phyloP scores from a whole-genome alignment of 92 coral and sea anemone genomes.

The Heliopora coerulea region DNA sequence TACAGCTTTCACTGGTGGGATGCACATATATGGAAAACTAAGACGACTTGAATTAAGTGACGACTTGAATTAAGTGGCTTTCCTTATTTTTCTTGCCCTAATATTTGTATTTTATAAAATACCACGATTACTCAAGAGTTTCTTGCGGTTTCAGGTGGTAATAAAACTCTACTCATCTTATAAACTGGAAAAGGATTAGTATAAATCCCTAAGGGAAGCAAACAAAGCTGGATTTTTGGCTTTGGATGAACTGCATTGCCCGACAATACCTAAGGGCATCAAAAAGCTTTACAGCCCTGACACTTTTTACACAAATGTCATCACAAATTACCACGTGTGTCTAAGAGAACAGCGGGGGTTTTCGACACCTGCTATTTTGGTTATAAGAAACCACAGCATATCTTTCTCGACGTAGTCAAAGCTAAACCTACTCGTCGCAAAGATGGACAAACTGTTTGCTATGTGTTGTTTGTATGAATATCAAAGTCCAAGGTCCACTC shows the following conservation, averaged over 20 bases:
- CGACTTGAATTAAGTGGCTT: neutral
- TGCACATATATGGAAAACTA: conserved; percentile 9
- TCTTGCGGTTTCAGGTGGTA: conserved; percentile 38
- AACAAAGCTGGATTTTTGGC: conserved; percentile 19
- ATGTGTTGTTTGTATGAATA: conserved; percentile 43
- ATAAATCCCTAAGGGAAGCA: conserved; percentile 25
- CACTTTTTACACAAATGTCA: conserved; percentile 35
- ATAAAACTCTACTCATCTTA: neutral
- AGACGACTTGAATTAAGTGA: conserved; percentile 23
- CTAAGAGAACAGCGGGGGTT: conserved; percentile 38
- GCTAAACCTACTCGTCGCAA: conserved; percentile 10
- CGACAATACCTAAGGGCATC: conserved; percentile 32
- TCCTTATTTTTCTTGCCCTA: no score
- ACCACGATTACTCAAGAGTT: conserved; percentile 27
- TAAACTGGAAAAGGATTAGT: conserved; percentile 12
- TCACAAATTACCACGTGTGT: conserved; percentile 11
- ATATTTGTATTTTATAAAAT: conserved; percentile 20
- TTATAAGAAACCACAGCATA: conserved; percentile 36
- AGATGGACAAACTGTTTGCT: conserved; percentile 45
- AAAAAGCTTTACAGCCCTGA: conserved; percentile 17
- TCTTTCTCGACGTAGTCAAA: conserved; percentile 1
- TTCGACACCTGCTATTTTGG: conserved; percentile 34
- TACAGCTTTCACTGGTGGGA: conserved; percentile 37
- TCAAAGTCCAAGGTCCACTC: conserved; percentile 39
- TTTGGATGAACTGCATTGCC: conserved; percentile 12